Evolutionary conservation across 2,888 invertebrate species (phyloP), one percentile per base, ranked within the genome.

Genomic region (Thereva nobilitata): DNA sequence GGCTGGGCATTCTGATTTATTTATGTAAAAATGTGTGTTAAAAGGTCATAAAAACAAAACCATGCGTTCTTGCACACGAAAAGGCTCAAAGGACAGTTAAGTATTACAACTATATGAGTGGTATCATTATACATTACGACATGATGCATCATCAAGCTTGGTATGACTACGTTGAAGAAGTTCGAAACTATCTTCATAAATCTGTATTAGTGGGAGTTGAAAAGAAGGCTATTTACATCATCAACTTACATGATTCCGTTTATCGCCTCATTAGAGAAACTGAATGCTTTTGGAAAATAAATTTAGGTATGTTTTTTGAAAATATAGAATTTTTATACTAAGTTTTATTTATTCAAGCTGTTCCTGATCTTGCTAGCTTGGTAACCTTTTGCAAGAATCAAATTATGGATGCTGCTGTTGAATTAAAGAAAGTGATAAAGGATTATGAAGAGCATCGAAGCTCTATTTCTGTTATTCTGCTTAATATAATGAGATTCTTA

Each of bases 41-140:
- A 40, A 12, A 68, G 64, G 68, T 73, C 1, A 65, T 79, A 1
- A 76, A 75, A 64, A 52, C 72, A 3, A 73, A 74, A 9, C 72
- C 74, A 4, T 79, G 79, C 67, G 85, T 87, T 0, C 82, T 88
- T 70, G 77, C 78, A 1, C 86, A 89, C 74, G 85, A 88, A 77
- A 88, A 87, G 73, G 87, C 89, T 5, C 90, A 90, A 76, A 85
- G 87, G 64, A 88, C 89, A 59, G 88, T 91, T 57, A 90, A 90
- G 74, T 83, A 90, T 61, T 93, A 88, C 76, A 94, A 94, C 75
- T 88, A 89, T 2, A 83, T 94, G 79, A 85, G 88, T 40, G 87
- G 87, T 68, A 91, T 93, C 3, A 88, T 94, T 70, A 85, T 91
- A 10, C 91, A 93, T 75, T 94, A 89, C 74, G 93, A 94, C 79